Percentiles rank a stretch among this genome's conserved stretches.
Evolutionary conservation across 2,888 invertebrate genomes (phyloP).

Genomic region (Eudemis profundana): DNA sequence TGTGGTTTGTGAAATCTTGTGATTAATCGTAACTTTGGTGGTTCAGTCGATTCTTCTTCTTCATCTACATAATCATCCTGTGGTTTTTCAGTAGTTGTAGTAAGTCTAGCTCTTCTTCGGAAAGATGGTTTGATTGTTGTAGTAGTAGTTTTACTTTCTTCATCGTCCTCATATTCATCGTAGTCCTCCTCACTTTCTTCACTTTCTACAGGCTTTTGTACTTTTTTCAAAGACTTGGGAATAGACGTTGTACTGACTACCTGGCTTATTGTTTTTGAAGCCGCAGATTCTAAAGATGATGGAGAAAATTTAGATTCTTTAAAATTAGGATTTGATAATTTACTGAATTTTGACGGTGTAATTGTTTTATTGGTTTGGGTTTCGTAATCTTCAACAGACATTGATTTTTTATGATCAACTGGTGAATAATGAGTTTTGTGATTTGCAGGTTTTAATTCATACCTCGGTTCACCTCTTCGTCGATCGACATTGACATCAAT

Average conservation of each 20-base stretch:
- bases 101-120: conserved; percentile 54
- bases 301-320: conserved; percentile 1
- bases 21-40: conserved; percentile 62
- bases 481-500: conserved; percentile 69
- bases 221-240: conserved; percentile 6
- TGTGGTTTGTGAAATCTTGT: conserved; percentile 68
- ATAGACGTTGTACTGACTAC: conserved; percentile 42
- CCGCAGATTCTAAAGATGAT: conserved; percentile 51
- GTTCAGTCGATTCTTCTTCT: conserved; percentile 50
- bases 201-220: conserved; percentile 48
- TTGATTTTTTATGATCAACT: conserved; percentile 66
- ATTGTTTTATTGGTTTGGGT: conserved; percentile 51
- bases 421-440: conserved; percentile 71
- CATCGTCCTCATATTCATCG: conserved; percentile 55
- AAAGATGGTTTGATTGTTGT: conserved; percentile 64
- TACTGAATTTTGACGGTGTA: conserved; percentile 39
- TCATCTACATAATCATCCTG: conserved; percentile 23
- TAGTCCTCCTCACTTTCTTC: conserved; percentile 65
- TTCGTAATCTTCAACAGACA: conserved; percentile 68
- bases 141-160: conserved; percentile 53
- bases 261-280: conserved; percentile 49
- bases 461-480: conserved; percentile 76
- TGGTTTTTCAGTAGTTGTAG: conserved; percentile 57
- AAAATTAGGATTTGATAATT: conserved; percentile 1
- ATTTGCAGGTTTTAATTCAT: conserved; percentile 69